These are phyloP conservation scores for Mamestra brassicae DNA, from an alignment of 2,888 invertebrate species.

Conservation along the genomic window DNA sequence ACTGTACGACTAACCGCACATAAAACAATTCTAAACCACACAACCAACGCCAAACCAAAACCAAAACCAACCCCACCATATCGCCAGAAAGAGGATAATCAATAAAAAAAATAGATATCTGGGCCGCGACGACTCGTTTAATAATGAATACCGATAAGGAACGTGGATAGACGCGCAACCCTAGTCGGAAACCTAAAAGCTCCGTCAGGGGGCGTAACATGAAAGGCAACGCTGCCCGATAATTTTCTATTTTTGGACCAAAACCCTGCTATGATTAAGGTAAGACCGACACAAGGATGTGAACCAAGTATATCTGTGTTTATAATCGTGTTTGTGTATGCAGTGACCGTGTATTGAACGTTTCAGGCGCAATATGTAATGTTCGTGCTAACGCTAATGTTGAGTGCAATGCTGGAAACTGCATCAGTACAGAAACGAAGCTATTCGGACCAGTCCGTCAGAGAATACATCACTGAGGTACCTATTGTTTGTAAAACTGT, in stretches of 20 bases:
- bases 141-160: slow-evolving; percentile 63
- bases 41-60: background rate
- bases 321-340: slow-evolving; percentile 67
- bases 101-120: slow-evolving; percentile 45
- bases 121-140: slow-evolving; percentile 29
- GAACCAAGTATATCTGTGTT: slow-evolving; percentile 61
- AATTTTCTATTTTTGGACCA: slow-evolving; percentile 77
- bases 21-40: background rate
- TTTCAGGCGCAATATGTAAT: slow-evolving; percentile 84
- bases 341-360: slow-evolving; percentile 64
- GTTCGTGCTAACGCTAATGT: slow-evolving; percentile 80
- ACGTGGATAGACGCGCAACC: slow-evolving; percentile 65
- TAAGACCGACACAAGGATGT: slow-evolving; percentile 68
- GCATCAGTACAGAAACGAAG: slow-evolving; percentile 92
- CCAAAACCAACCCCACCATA: slow-evolving; percentile 11
- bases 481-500: slow-evolving; percentile 57
- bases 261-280: slow-evolving; percentile 87
- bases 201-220: slow-evolving; percentile 80
- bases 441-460: slow-evolving; percentile 95
- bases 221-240: slow-evolving; percentile 74
- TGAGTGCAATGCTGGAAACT: slow-evolving; percentile 79
- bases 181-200: slow-evolving; percentile 68
- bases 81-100: slow-evolving; percentile 28
- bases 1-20: background rate
- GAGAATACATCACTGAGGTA: slow-evolving; percentile 96